phyloP scores from a whole-genome alignment of 2,888 invertebrate species.

The Phyllotreta striolata region DNA sequence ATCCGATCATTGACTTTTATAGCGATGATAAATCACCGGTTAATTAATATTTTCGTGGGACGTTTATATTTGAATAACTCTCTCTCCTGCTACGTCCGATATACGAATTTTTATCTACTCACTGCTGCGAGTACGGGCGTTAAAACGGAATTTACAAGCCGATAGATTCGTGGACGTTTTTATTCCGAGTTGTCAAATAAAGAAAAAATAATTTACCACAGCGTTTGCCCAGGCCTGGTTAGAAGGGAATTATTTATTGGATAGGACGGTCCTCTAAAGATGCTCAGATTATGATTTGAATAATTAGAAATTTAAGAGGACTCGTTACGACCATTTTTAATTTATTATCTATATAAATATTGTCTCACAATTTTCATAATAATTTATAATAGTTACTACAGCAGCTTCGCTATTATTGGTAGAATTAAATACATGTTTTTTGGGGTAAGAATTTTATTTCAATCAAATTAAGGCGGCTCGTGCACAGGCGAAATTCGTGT shows the following conservation, averaged over 20 bases:
- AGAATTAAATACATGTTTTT: too few species aligned
- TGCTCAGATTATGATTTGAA: slow-evolving; percentile 36
- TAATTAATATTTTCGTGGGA: slow-evolving; percentile 35
- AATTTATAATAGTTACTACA: too few species aligned
- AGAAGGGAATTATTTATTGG: slow-evolving; percentile 36
- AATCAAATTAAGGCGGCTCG: too few species aligned
- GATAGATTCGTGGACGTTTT: slow-evolving; percentile 37
- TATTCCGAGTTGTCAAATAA: slow-evolving; percentile 36
- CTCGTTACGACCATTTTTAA: not conserved
- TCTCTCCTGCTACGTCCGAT: slow-evolving; percentile 23
- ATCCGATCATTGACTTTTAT: slow-evolving; percentile 25
- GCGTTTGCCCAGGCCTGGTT: slow-evolving; percentile 22
- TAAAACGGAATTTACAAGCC: slow-evolving; percentile 37
- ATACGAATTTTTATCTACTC: slow-evolving; percentile 29
- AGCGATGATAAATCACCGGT: slow-evolving; percentile 28
- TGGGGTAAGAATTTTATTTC: too few species aligned
- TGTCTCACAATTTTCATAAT: too few species aligned
- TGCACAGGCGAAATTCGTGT: not conserved
- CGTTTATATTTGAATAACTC: slow-evolving; percentile 34
- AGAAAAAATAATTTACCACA: slow-evolving; percentile 37
- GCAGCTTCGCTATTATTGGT: too few species aligned
- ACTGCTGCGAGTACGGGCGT: slow-evolving; percentile 13
- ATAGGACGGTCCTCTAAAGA: slow-evolving; percentile 31
- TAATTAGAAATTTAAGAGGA: slow-evolving; percentile 50
- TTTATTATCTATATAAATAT: too few species aligned